These are phyloP conservation scores for Pelecanus crispus DNA, from an alignment of 2,113 vertebrate species.

Conservation along the genomic window DNA sequence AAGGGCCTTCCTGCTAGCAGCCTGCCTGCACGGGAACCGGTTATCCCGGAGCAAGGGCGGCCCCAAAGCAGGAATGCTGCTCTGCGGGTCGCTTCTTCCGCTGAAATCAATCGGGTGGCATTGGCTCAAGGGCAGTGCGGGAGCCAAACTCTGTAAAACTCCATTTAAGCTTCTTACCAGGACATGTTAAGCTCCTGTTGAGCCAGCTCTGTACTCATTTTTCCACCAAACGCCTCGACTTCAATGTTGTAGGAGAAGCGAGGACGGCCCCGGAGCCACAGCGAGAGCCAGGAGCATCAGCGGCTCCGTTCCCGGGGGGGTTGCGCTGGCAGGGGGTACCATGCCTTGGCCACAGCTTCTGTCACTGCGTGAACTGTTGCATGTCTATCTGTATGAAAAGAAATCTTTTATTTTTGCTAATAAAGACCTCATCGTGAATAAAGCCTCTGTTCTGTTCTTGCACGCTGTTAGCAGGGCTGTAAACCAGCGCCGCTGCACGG, in stretches of 20 bases:
- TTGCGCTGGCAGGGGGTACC: neutral
- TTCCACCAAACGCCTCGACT: neutral
- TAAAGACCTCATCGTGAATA: neutral
- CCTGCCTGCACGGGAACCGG: rapidly evolving
- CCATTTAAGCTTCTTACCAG: neutral
- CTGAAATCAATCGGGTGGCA: neutral
- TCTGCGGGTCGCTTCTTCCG: rapidly evolving
- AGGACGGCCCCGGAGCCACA: rapidly evolving
- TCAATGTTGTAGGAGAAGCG: rapidly evolving
- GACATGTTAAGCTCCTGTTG: neutral
- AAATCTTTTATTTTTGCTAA: conserved; percentile 22
- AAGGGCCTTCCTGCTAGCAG: neutral
- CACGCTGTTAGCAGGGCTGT: neutral
- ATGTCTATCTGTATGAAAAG: neutral
- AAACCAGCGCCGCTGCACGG: rapidly evolving
- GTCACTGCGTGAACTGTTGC: neutral
- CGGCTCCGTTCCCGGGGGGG: neutral
- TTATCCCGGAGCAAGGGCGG: neutral
- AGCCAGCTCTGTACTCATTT: neutral
- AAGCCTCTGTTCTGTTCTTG: neutral
- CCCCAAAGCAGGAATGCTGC: neutral
- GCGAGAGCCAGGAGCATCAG: neutral
- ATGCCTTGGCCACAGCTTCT: neutral
- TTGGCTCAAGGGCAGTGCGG: neutral
- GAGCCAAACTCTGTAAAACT: neutral